Evolutionary conservation across 64 coral and sea anemone species (phyloP), one percentile per base, ranked within the genome.

Genomic region (Montipora efflorescens): DNA sequence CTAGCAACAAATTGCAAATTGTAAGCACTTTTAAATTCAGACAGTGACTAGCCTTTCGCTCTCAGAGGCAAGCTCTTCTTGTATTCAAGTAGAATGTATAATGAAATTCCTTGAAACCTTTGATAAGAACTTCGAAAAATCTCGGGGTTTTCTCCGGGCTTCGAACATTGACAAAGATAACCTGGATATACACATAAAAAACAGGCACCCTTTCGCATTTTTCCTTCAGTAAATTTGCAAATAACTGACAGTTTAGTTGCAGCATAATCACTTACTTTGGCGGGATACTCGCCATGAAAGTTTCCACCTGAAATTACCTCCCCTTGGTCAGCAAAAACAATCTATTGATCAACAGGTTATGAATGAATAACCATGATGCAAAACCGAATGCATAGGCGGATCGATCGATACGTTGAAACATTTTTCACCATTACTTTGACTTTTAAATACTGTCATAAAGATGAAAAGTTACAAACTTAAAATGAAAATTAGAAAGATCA

Each of bases 251-350:
- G 52, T 5, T 49, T 61, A 36, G 36, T 36, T 14, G 13, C 36
- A 13, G 22, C 22, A 2, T 52, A 45, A 16, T 25, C 45, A 28
- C 15, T 83, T 74, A 99, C 97, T 89, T 99, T 99, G 20, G 97
- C 97, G n/a, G 97, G 97, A 51, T 99, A 99, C 89, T 99, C 97
- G 21, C 97, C 97, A 77, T 99, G 97, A 68, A 99, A 99, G 19
- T 99, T 99, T 28, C 97, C 97, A 15, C 97, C 92, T 7, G 97
- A 99, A 49, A 99, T 94, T 4, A 94, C 89, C 45, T 94, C 97
- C n/a, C 76, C 86, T 28, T 78, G 91, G 77, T 99, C 92, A 52
- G 90, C 97, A 92, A 99, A 96, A 47, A 99, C 82, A 15, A 99
- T 91, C 97, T 99, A 18, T n/a, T 67, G 45, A 21, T 64, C 36